Percentiles rank a stretch among this genome's conserved stretches.
Conservation (phyloP, 2,888 invertebrate species). For the Melikaiella ostensackeni region DNA sequence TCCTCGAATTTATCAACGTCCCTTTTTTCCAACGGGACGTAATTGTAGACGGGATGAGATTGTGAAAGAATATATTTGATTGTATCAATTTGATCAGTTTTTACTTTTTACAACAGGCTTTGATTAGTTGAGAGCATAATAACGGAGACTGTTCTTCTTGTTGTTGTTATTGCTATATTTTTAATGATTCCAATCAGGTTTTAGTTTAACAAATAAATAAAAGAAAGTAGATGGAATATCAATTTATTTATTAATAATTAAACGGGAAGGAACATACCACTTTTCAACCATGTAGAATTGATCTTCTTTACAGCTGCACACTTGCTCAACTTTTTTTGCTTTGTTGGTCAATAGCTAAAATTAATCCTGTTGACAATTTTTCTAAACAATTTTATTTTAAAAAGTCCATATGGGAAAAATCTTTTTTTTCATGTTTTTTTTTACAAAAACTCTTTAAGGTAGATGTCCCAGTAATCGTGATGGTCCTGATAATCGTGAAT, state of each 20-base stretch:
- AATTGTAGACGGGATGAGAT: neutral
- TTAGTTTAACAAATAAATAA: neutral
- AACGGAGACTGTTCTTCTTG: neutral
- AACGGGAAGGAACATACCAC: too few relatives aligned
- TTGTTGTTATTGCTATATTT: neutral
- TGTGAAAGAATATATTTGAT: neutral
- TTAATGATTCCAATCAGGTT: neutral
- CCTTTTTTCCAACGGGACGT: neutral
- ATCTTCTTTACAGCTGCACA: too few relatives aligned
- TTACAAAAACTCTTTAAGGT: neutral
- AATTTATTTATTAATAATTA: neutral
- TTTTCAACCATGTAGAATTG: too few relatives aligned
- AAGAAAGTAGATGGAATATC: neutral
- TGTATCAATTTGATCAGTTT: conserved; percentile 1
- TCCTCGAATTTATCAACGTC: neutral
- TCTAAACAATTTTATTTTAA: too few relatives aligned
- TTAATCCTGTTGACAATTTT: too few relatives aligned
- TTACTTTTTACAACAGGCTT: neutral
- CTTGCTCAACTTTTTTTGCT: too few relatives aligned
- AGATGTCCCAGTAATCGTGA: too few relatives aligned
- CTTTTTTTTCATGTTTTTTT: neutral
- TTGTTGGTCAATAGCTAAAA: too few relatives aligned
- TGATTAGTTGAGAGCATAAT: neutral
- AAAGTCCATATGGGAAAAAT: neutral
- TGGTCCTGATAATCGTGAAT: too few relatives aligned